Base-by-base conservation (phyloP, 30 jellyfish, hydroid and myxozoan genomes). In the Pseudorhiza aurosa region DNA sequence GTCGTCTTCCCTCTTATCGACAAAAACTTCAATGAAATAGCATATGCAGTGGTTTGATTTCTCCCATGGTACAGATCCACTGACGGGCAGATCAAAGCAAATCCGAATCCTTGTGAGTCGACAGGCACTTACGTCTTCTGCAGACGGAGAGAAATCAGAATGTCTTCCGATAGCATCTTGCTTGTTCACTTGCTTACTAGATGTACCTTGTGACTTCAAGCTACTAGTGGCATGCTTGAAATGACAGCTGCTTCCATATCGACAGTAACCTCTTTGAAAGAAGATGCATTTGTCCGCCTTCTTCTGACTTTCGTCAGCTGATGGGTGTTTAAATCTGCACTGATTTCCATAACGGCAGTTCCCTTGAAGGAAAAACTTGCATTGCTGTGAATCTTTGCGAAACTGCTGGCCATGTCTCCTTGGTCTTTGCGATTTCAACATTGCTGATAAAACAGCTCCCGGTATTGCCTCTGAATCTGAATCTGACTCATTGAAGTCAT, bases 381-480 rank as follows among this genome's bases (percentile, higher is more conserved):
- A 80, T 14, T 12, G 55, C 43, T 70, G 68, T 11, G 35, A 29
- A 11, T 12, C 30, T 12, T 72, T 31, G 44, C 8, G n/a, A 18
- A 36, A 22, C 35, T 36, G 9, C 14, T 53, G 67, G 67, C 37
- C 19, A 1, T 51, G 76, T 31, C 45, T 37, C 26, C 63, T 74
- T 6, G 69, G 25, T 37, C 46, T 65, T 29, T 65, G 49, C 9
- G 74, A 4, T 22, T 51, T 65, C 56, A 65, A 68, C 35, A 80
- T 80, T 37, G 31, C 50, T 30, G 82, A 39, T 4, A 64, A 65
- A 27, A 78, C 81, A 24, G 68, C 57, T 1, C 82, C 91, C 15
- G 91, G 91, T 22, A 63, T 65, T 25, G 78, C 91, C 11, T 49
- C 91, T 53, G 72, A 18, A 19, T 73, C 86, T 49, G 86, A 73